phyloP scores from a whole-genome alignment of 2,888 invertebrate genomes.

The Copidosoma aretas region DNA sequence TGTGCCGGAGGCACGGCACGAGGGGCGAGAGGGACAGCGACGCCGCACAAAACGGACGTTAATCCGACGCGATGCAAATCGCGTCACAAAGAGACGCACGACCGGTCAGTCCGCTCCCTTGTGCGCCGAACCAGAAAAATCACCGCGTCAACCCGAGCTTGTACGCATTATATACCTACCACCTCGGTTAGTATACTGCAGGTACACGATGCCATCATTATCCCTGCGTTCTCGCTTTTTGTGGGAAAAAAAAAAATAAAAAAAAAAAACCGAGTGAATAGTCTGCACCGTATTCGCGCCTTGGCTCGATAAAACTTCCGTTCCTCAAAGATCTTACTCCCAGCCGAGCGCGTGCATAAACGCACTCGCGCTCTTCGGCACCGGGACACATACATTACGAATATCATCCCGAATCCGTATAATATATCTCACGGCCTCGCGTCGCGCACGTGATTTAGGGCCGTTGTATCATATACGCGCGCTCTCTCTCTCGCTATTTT shows the following conservation, averaged over 20 bases:
- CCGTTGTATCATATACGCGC: background rate
- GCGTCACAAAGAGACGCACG: slow-evolving; percentile 43
- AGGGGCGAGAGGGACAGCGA: slow-evolving; percentile 20
- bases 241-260: too few species aligned
- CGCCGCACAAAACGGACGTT: slow-evolving; percentile 45
- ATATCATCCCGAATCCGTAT: slow-evolving; percentile 39
- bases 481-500: slow-evolving; percentile 31
- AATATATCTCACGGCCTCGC: slow-evolving; percentile 33
- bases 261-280: too few species aligned
- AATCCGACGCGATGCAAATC: slow-evolving; percentile 51
- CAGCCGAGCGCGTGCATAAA: background rate
- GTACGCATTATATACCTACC: background rate
- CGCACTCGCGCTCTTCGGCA: background rate
- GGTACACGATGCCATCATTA: too few species aligned
- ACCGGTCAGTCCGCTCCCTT: slow-evolving; percentile 42
- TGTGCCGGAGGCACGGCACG: slow-evolving; percentile 9
- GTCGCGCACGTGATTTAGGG: slow-evolving; percentile 30
- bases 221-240: too few species aligned
- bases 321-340: background rate
- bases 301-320: background rate
- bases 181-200: too few species aligned
- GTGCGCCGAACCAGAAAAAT: slow-evolving; percentile 38
- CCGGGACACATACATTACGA: slow-evolving; percentile 36
- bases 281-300: too few species aligned
- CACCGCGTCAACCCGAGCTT: slow-evolving; percentile 13